A percentile compares a stretch with the other conserved stretches of the same genome.
These are phyloP conservation scores for Tor tambroides DNA, from an alignment of 2,113 vertebrate species.

Conservation along the genomic window DNA sequence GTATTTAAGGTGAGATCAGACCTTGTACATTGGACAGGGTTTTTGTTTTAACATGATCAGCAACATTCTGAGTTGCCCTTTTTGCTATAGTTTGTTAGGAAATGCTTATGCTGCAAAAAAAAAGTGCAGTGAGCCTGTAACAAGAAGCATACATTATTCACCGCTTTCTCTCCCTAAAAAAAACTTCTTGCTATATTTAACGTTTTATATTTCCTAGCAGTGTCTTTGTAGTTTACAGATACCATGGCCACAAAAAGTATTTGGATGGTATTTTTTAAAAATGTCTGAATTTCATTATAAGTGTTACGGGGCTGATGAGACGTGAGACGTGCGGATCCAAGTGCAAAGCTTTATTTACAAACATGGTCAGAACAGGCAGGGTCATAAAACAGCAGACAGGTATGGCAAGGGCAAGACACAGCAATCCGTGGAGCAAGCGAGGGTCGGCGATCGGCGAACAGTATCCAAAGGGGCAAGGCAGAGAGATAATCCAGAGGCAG, in stretches of 20 bases:
- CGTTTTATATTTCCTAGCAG: not conserved
- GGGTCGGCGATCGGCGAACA: no score
- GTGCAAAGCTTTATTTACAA: no score
- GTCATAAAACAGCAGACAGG: no score
- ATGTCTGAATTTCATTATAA: not conserved
- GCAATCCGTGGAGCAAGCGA: no score
- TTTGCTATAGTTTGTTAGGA: conserved; percentile 15
- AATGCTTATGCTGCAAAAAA: conserved; percentile 28
- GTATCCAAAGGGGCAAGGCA: no score
- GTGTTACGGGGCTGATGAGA: no score
- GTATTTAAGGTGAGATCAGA: not conserved
- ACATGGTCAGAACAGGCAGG: no score
- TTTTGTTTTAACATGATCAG: conserved; percentile 26
- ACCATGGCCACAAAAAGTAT: not conserved
- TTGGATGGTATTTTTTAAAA: not conserved
- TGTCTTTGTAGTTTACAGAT: not conserved
- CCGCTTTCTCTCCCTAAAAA: not conserved
- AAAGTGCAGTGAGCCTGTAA: conserved; percentile 25
- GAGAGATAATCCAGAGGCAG: no score
- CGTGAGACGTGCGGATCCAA: no score
- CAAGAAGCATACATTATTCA: conserved; percentile 25
- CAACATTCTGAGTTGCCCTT: conserved; percentile 33
- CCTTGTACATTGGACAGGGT: conserved; percentile 4
- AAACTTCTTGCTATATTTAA: not conserved
- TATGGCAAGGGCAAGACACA: no score